These are phyloP conservation scores for Chaenodraco wilsoni DNA, from an alignment of 2,797 vertebrate species.

Conservation along the genomic window DNA sequence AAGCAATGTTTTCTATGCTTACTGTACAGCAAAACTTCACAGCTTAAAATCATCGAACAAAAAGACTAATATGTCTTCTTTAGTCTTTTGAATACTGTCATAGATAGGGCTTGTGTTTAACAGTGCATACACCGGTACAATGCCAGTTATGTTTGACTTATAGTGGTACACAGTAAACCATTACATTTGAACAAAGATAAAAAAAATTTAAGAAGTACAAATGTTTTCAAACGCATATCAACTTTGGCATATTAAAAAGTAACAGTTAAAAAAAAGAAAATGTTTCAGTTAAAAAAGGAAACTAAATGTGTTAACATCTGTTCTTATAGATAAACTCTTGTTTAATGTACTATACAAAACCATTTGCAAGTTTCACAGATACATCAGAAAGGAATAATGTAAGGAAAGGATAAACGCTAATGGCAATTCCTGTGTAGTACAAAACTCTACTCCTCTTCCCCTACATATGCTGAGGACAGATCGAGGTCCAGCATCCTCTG, in stretches of 20 bases:
- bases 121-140: constrained; percentile 9
- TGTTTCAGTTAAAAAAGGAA: background rate
- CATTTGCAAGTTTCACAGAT: constrained; percentile 2
- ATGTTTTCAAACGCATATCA: background rate
- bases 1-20: background rate
- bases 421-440: background rate
- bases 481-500: constrained; percentile 91
- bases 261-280: background rate
- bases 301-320: background rate
- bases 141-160: background rate
- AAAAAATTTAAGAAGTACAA: constrained; percentile 15
- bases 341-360: constrained; percentile 2
- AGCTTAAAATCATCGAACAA: constrained; percentile 26
- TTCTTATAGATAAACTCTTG: background rate
- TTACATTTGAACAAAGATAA: constrained; percentile 16
- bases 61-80: constrained; percentile 1
- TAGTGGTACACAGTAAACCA: constrained; percentile 17
- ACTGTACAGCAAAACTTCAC: constrained; percentile 18
- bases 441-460: constrained; percentile 69
- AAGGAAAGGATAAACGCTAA: background rate
- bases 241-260: constrained; percentile 8
- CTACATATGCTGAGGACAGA: constrained; percentile 82
- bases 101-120: background rate
- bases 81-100: constrained; percentile 11
- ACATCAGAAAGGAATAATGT: background rate